A percentile compares a stretch with the other conserved stretches of the same genome.
These are phyloP conservation scores for Triops cancriformis DNA, from an alignment of 1,140 invertebrate species.

Conservation along the genomic window DNA sequence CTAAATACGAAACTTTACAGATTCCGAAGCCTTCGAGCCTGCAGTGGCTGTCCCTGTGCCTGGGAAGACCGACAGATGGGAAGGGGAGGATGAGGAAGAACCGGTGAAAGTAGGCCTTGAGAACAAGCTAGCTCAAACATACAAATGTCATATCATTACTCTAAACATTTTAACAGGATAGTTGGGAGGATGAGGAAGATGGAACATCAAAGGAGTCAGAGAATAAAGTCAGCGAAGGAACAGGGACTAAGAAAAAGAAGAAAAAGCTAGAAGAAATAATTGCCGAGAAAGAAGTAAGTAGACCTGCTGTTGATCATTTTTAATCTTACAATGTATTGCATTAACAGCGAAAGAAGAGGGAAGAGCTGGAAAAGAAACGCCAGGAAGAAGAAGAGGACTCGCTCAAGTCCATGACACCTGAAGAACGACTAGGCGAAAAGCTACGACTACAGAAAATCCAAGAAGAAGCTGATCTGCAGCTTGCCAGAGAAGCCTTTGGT, in stretches of 20 bases:
- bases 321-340: not conserved
- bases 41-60: constrained; percentile 8
- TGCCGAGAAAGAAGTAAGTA: constrained; percentile 20
- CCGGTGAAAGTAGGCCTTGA: constrained; percentile 24
- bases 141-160: not conserved
- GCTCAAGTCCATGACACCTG: constrained; percentile 21
- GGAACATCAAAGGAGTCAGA: not conserved
- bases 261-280: constrained; percentile 27
- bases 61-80: constrained; percentile 25
- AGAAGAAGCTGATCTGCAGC: constrained; percentile 24
- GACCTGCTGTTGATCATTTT: not conserved
- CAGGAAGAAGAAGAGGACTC: not conserved
- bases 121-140: not conserved
- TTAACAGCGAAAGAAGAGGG: not conserved
- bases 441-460: constrained; percentile 21
- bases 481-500: constrained; percentile 25
- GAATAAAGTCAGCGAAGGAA: not conserved
- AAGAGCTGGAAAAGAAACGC: constrained; percentile 22
- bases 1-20: not conserved
- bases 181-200: constrained; percentile 27
- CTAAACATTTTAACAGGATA: constrained; percentile 16
- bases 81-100: constrained; percentile 27
- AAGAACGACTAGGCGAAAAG: constrained; percentile 26
- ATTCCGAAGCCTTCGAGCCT: constrained; percentile 26
- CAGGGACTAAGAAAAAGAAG: constrained; percentile 23